These are phyloP conservation scores for Danio tinwini DNA, from an alignment of 2,797 vertebrate genomes.

Conservation along the genomic window DNA sequence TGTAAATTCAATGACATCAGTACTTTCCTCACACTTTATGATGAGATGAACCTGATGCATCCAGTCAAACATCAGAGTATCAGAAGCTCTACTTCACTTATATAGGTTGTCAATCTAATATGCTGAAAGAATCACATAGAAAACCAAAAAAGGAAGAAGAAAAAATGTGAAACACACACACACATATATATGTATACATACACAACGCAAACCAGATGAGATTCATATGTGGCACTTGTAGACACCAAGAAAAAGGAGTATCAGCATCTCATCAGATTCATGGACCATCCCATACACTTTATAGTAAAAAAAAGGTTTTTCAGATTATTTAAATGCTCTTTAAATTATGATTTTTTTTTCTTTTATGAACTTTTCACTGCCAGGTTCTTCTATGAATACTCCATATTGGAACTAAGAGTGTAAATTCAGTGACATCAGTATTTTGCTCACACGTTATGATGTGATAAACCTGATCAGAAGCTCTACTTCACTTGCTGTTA, in stretches of 20 bases:
- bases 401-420: no score
- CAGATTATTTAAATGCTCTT: no score
- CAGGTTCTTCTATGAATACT: no score
- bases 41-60: slow-evolving; percentile 47
- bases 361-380: no score
- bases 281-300: no score
- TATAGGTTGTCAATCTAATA: no score
- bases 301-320: no score
- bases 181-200: background rate
- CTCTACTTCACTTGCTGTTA: no score
- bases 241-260: background rate
- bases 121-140: background rate
- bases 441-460: slow-evolving; percentile 14
- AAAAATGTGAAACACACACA: no score
- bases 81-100: no score
- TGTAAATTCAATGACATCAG: slow-evolving; percentile 8
- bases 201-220: background rate
- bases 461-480: slow-evolving; percentile 41
- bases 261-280: slow-evolving; percentile 1
- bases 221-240: background rate
- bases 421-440: slow-evolving; percentile 19
- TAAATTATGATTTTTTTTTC: no score
- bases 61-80: slow-evolving; percentile 51
- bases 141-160: no score
- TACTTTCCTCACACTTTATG: slow-evolving; percentile 14